A percentile compares a stretch with the other conserved stretches of the same genome.
phyloP scores from a whole-genome alignment of 1,140 invertebrate species.

The Drosophila sechellia region DNA sequence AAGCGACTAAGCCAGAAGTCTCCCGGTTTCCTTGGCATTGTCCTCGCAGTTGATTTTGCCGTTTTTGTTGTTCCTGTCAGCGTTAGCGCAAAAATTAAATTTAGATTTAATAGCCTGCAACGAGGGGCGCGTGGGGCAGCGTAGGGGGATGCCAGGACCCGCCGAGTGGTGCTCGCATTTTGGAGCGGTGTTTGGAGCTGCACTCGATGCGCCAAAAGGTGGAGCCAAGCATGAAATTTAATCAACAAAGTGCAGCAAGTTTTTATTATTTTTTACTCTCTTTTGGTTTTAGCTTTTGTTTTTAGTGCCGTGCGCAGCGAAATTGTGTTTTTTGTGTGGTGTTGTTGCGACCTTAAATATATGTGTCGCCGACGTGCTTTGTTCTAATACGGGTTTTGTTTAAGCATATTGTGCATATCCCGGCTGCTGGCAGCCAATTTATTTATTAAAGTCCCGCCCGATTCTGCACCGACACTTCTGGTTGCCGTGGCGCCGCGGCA shows the following conservation, averaged over 20 bases:
- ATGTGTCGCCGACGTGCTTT: slow-evolving; percentile 71
- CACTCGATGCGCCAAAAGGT: slow-evolving; percentile 56
- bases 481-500: slow-evolving; percentile 35
- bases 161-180: slow-evolving; percentile 50
- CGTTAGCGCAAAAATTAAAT: slow-evolving; percentile 65
- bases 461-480: slow-evolving; percentile 42
- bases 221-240: slow-evolving; percentile 77
- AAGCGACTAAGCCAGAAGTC: slow-evolving; percentile 32
- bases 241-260: slow-evolving; percentile 76
- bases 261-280: slow-evolving; percentile 59
- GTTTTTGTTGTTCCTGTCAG: slow-evolving; percentile 39
- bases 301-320: slow-evolving; percentile 25
- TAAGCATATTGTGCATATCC: slow-evolving; percentile 51
- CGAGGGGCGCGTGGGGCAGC: slow-evolving; percentile 1
- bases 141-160: neutral
- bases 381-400: slow-evolving; percentile 59
- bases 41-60: slow-evolving; percentile 26
- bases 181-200: slow-evolving; percentile 33
- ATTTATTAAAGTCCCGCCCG: slow-evolving; percentile 63
- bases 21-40: slow-evolving; percentile 26
- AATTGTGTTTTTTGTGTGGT: slow-evolving; percentile 44
- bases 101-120: slow-evolving; percentile 68
- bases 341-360: slow-evolving; percentile 59
- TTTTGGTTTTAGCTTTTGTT: slow-evolving; percentile 31
- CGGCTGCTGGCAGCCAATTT: slow-evolving; percentile 56